Conservation (phyloP, 2,888 invertebrate species). For the Panopea generosa region DNA sequence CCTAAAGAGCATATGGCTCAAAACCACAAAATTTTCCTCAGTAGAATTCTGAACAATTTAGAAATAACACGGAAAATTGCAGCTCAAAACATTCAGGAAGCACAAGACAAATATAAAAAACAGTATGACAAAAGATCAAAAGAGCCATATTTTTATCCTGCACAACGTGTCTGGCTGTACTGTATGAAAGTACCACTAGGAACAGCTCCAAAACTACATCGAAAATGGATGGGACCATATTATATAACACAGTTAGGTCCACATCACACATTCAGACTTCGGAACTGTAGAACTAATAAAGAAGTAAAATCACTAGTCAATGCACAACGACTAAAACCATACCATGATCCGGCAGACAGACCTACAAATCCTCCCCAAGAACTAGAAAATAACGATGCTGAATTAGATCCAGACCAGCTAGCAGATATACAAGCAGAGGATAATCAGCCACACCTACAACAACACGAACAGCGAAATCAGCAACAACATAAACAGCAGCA, state of each 20-base stretch:
- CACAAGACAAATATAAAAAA: constrained; percentile 35
- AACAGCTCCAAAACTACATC: constrained; percentile 7
- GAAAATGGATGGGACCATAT: constrained; percentile 38
- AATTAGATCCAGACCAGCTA: constrained; percentile 19
- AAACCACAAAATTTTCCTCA: constrained; percentile 5
- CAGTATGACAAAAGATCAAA: constrained; percentile 47
- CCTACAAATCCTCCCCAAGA: constrained; percentile 42
- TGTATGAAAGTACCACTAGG: no score
- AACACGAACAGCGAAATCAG: no score
- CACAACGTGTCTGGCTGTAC: constrained; percentile 41
- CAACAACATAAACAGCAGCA: no score
- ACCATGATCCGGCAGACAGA: constrained; percentile 30
- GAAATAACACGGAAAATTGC: constrained; percentile 32
- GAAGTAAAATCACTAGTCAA: constrained; percentile 30
- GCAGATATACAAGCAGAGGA: no score
- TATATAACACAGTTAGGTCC: constrained; percentile 25
- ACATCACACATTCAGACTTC: constrained; percentile 32
- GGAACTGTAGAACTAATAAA: constrained; percentile 4
- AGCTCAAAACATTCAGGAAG: constrained; percentile 22
- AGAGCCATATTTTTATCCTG: constrained; percentile 28
- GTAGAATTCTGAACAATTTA: no score
- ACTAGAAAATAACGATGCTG: constrained; percentile 3
- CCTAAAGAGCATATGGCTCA: constrained; percentile 24
- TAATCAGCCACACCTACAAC: no score
- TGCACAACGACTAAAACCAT: constrained; percentile 39